Evolutionary conservation across 2,888 invertebrate genomes (phyloP).

Genomic region (Anoncus sp.): DNA sequence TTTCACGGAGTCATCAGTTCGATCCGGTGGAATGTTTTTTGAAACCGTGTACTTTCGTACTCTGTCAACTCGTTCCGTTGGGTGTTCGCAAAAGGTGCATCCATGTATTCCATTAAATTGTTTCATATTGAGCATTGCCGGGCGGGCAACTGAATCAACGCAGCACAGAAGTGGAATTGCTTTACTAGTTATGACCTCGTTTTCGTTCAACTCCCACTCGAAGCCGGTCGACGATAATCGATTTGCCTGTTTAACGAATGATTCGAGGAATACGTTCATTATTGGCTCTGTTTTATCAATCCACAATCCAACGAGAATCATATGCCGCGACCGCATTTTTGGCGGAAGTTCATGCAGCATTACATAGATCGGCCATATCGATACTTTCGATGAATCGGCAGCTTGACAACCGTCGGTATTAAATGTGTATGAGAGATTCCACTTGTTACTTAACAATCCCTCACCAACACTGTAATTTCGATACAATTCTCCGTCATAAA

Average conservation of each 20-base stretch:
- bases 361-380: slow-evolving; percentile 57
- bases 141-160: slow-evolving; percentile 51
- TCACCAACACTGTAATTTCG: too few species aligned
- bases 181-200: slow-evolving; percentile 38
- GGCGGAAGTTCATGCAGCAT: slow-evolving; percentile 63
- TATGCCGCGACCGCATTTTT: slow-evolving; percentile 52
- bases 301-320: slow-evolving; percentile 60
- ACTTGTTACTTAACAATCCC: too few species aligned
- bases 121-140: slow-evolving; percentile 49
- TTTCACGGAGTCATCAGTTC: slow-evolving; percentile 30
- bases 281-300: slow-evolving; percentile 57
- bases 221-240: slow-evolving; percentile 50
- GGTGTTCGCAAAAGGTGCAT: slow-evolving; percentile 58
- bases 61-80: slow-evolving; percentile 24
- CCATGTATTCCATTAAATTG: slow-evolving; percentile 49
- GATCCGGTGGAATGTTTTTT: slow-evolving; percentile 8
- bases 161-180: slow-evolving; percentile 47
- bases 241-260: slow-evolving; percentile 61
- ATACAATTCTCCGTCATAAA: slow-evolving; percentile 31
- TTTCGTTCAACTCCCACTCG: slow-evolving; percentile 45
- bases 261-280: slow-evolving; percentile 55
- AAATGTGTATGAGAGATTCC: slow-evolving; percentile 41
- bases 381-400: slow-evolving; percentile 33
- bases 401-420: slow-evolving; percentile 62
- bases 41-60: slow-evolving; percentile 39